Evolutionary conservation across 1,140 invertebrate species (phyloP).

Genomic region (Papilio xuthus): DNA sequence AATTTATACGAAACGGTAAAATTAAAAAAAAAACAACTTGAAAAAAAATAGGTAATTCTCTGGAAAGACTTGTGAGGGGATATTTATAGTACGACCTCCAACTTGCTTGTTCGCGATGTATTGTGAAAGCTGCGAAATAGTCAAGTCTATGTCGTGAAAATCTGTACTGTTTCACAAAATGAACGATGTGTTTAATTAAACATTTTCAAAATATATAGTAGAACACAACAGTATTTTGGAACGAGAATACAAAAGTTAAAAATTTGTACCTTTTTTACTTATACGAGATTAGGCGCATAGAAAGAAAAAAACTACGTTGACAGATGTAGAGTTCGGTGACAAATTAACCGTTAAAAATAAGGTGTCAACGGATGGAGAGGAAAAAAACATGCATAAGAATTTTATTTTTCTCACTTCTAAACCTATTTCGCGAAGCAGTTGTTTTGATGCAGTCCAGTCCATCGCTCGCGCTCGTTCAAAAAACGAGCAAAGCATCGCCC

Average conservation of each 20-base stretch:
- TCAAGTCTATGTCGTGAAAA: background rate
- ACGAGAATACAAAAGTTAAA: background rate
- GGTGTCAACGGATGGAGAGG: slow-evolving; percentile 46
- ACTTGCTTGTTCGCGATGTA: background rate
- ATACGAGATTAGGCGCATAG: background rate
- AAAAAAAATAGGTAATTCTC: too few relatives aligned
- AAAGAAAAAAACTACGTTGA: slow-evolving; percentile 53
- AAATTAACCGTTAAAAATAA: slow-evolving; percentile 69
- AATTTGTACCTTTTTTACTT: background rate
- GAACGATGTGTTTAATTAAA: background rate
- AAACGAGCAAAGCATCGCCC: slow-evolving; percentile 53
- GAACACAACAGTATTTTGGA: background rate
- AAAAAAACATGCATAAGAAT: slow-evolving; percentile 57
- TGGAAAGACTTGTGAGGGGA: too few relatives aligned
- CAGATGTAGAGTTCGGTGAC: slow-evolving; percentile 68
- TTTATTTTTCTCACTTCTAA: slow-evolving; percentile 55
- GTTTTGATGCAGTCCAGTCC: slow-evolving; percentile 47
- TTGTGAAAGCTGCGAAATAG: background rate
- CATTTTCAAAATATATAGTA: slow-evolving; percentile 4
- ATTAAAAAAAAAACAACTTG: too few relatives aligned
- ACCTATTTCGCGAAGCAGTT: slow-evolving; percentile 57
- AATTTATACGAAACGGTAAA: too few relatives aligned
- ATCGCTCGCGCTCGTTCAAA: slow-evolving; percentile 48
- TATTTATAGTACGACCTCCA: too few relatives aligned
- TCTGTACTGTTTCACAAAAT: background rate